Evolutionary conservation across 2,888 invertebrate species (phyloP).

Genomic region (Phyto melanocephala): DNA sequence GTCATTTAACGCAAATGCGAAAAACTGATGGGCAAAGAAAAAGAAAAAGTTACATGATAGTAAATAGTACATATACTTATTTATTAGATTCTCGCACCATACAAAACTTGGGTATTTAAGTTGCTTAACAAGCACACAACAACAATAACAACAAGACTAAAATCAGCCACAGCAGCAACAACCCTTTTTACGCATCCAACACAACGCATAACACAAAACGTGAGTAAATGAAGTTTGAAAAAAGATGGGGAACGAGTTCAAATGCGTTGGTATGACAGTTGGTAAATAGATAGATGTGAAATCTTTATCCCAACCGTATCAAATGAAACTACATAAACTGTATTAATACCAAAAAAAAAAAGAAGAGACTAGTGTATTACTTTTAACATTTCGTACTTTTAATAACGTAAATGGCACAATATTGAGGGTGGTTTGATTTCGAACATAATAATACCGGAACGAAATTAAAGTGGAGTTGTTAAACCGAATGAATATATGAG

Average conservation of each 20-base stretch:
- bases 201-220: neutral
- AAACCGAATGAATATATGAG: slow-evolving; percentile 3
- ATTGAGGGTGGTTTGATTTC: slow-evolving; percentile 37
- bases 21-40: too few species aligned
- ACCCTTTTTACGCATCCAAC: slow-evolving; percentile 47
- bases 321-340: slow-evolving; percentile 61
- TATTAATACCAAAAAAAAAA: slow-evolving; percentile 12
- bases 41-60: too few species aligned
- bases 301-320: slow-evolving; percentile 54
- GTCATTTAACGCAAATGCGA: too few species aligned
- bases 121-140: slow-evolving; percentile 1
- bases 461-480: slow-evolving; percentile 60
- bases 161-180: slow-evolving; percentile 17
- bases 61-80: too few species aligned
- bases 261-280: slow-evolving; percentile 16
- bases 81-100: neutral
- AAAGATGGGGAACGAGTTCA: neutral
- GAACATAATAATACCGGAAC: slow-evolving; percentile 58
- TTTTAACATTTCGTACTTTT: slow-evolving; percentile 31
- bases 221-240: neutral
- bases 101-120: neutral
- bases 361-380: slow-evolving; percentile 33
- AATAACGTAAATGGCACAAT: slow-evolving; percentile 57
- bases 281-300: slow-evolving; percentile 50
- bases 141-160: slow-evolving; percentile 3